A percentile compares a stretch with the other conserved stretches of the same genome.
Conservation (phyloP, 2,888 invertebrate genomes). For the Archaeoteleia sp. region DNA sequence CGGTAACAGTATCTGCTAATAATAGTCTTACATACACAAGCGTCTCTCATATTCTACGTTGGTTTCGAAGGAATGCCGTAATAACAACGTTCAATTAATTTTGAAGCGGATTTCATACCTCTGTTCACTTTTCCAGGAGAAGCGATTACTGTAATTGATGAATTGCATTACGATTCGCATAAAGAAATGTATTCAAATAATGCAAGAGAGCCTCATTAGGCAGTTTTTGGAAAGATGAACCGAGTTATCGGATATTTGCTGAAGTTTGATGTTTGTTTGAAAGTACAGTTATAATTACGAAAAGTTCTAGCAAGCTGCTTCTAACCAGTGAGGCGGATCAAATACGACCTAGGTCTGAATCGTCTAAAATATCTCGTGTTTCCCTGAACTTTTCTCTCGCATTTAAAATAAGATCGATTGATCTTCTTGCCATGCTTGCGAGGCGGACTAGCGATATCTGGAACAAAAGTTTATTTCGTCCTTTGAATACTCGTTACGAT, state of each 20-base stretch:
- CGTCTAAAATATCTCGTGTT: conserved; percentile 5
- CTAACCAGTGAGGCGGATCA: conserved; percentile 33
- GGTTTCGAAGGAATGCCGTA: too few relatives aligned
- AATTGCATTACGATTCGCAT: too few relatives aligned
- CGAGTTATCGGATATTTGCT: too few relatives aligned
- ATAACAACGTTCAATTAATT: too few relatives aligned
- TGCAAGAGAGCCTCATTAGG: not conserved
- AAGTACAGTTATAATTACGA: conserved; percentile 29
- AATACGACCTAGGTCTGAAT: conserved; percentile 14
- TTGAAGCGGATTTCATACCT: too few relatives aligned
- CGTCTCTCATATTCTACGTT: not conserved
- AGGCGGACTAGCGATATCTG: conserved; percentile 30
- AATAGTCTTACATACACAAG: not conserved
- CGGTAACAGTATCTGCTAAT: conserved; percentile 1
- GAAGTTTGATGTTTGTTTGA: conserved; percentile 1
- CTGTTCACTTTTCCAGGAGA: too few relatives aligned
- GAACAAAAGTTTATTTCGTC: conserved; percentile 37
- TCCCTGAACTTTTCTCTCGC: conserved; percentile 31
- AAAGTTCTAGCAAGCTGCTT: conserved; percentile 22
- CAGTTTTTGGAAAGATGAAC: not conserved
- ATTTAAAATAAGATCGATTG: conserved; percentile 40
- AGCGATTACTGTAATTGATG: too few relatives aligned
- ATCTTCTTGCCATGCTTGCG: conserved; percentile 29
- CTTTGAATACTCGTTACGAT: conserved; percentile 21
- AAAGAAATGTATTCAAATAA: too few relatives aligned